Conservation (phyloP, 2,113 vertebrate species). For the Microtus ochrogaster region DNA sequence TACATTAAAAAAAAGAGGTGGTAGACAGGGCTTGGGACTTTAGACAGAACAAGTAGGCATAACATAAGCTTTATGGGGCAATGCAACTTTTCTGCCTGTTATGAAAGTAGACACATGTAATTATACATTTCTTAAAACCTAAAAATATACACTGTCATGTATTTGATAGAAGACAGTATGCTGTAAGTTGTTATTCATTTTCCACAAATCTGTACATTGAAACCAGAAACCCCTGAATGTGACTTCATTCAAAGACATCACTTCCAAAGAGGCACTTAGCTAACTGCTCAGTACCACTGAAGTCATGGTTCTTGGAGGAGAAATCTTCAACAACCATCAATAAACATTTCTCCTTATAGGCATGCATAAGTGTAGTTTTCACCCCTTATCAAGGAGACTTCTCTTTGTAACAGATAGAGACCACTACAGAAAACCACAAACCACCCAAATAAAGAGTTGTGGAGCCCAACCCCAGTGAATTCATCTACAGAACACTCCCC, state of each 20-base stretch:
- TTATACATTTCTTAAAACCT: background rate
- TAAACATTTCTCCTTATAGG: background rate
- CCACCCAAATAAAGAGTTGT: background rate
- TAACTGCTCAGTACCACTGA: background rate
- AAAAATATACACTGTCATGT: background rate
- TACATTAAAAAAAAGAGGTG: background rate
- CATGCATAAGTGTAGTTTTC: background rate
- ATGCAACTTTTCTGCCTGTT: background rate
- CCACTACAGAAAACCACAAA: background rate
- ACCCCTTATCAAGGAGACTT: background rate
- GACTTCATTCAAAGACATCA: background rate
- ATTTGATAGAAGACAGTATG: background rate
- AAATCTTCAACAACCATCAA: background rate
- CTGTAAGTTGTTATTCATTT: background rate
- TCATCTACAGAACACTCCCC: background rate
- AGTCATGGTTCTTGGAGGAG: background rate
- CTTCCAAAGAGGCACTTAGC: background rate
- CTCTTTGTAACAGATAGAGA: background rate
- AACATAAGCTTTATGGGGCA: background rate
- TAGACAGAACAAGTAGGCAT: background rate
- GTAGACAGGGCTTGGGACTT: background rate
- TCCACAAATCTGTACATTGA: background rate
- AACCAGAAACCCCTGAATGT: background rate
- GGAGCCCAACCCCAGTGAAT: background rate
- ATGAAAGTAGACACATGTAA: background rate